phyloP scores from a whole-genome alignment of 2,888 invertebrate genomes.

The Thereva unica region DNA sequence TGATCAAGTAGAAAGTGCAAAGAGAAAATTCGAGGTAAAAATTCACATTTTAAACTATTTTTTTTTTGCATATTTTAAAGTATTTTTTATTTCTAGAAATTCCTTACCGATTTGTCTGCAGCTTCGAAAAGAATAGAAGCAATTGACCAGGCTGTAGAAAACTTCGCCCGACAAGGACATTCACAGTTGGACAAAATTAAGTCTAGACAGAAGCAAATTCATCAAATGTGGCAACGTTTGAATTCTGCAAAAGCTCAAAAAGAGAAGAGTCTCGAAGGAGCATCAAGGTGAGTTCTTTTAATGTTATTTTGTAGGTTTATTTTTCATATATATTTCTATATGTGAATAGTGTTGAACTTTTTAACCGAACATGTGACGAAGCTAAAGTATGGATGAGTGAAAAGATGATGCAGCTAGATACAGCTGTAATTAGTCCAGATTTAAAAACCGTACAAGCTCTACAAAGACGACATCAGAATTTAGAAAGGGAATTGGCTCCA shows the following conservation, averaged over 20 bases:
- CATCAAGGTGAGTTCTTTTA: constrained; percentile 60
- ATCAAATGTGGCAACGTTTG: constrained; percentile 85
- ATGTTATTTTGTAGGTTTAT: background rate
- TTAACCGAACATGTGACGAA: constrained; percentile 94
- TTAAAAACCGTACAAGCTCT: constrained; percentile 88
- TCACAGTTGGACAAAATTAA: constrained; percentile 81
- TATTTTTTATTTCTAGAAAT: constrained; percentile 65
- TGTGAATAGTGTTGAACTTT: constrained; percentile 80
- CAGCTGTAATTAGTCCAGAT: constrained; percentile 77
- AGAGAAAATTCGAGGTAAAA: constrained; percentile 83
- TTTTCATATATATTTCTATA: no score
- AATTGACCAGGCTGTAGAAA: constrained; percentile 84
- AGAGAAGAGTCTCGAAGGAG: constrained; percentile 89
- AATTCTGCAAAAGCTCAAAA: constrained; percentile 85
- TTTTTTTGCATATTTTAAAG: constrained; percentile 49
- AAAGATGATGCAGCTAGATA: constrained; percentile 88
- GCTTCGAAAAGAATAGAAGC: constrained; percentile 89
- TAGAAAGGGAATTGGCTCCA: constrained; percentile 93
- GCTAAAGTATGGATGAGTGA: constrained; percentile 97
- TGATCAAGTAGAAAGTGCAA: constrained; percentile 90
- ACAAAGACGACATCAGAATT: constrained; percentile 87
- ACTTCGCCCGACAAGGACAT: constrained; percentile 82
- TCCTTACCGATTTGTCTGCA: constrained; percentile 93
- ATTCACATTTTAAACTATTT: constrained; percentile 54
- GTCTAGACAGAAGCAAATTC: constrained; percentile 78